Conservation (phyloP, 2,888 invertebrate species). For the Sarcophaga caerulescens region DNA sequence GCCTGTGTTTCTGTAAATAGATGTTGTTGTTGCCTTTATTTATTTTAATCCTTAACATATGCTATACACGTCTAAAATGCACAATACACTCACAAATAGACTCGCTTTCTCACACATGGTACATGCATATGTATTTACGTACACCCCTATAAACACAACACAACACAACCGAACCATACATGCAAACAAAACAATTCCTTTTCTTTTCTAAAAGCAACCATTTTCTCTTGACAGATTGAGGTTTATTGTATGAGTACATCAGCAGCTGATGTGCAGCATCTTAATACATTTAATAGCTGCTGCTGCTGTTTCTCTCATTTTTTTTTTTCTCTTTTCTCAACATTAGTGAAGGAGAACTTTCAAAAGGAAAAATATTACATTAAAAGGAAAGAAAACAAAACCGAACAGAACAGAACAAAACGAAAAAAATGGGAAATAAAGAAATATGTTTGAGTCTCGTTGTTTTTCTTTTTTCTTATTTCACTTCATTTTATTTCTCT, state of each 20-base stretch:
- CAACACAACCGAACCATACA: neutral
- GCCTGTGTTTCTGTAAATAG: constrained; percentile 16
- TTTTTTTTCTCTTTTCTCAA: constrained; percentile 1
- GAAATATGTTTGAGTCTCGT: neutral
- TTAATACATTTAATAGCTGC: constrained; percentile 51
- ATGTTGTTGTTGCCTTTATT: constrained; percentile 26
- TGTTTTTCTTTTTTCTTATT: constrained; percentile 3
- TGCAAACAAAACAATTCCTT: constrained; percentile 27
- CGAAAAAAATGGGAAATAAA: neutral
- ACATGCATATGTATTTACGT: neutral
- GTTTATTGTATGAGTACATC: constrained; percentile 57
- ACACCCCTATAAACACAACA: too few species aligned
- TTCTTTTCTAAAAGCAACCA: constrained; percentile 28
- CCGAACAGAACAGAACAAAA: neutral
- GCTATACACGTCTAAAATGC: constrained; percentile 46
- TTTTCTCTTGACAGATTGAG: constrained; percentile 60
- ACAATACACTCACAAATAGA: constrained; percentile 30
- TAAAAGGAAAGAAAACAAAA: constrained; percentile 6
- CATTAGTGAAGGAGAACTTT: constrained; percentile 6
- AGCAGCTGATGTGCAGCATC: constrained; percentile 60
- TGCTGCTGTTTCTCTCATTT: neutral
- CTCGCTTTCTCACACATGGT: neutral
- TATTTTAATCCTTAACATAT: constrained; percentile 47
- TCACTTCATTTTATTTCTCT: constrained; percentile 6
- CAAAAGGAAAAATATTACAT: constrained; percentile 16